Evolutionary conservation across 2,888 invertebrate genomes (phyloP), one percentile per base, ranked within the genome.

Genomic region (Cataglyphis cursor): DNA sequence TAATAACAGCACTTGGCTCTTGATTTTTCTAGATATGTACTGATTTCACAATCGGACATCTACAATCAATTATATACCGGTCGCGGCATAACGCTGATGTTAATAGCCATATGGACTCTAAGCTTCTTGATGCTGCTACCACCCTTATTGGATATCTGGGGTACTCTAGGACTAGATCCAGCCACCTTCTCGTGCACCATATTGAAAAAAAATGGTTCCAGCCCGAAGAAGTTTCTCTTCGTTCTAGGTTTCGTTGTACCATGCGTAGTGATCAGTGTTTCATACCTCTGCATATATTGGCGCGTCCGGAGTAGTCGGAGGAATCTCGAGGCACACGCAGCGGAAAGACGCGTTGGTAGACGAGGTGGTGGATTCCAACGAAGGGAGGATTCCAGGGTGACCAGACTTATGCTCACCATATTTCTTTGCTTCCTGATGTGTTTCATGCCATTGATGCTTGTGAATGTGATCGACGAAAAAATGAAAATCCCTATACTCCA

Each of bases 171-270:
- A 0, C 95, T 98, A 54, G 97, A 98, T 90, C 95, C 96, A 41
- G 96, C 96, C 28, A 98, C 98, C 1, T 98, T 98, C 94, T 98
- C 98, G 0, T 99, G 99, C 95, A 99, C 98, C 31, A 98, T 98
- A 90, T 95, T 98, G 70, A 96, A 96, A 86, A 97, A 97, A 92
- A 96, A 97, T 92, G 97, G 97, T 59, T 96, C 95, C 87, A 98
- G 98, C 0, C 98, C 98, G 3, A 98, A 98, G 95, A 98, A 98
- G 94, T 96, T 97, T 81, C 96, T 98, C 0, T 98, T 98, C 95
- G 95, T 97, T 21, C 96, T 98, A 90, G 98, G 98, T 1, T 98
- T 98, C 93, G 96, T 97, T 9, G 95, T 98, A 35, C 99, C 99
- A 0, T 98, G 98, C 92, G 94, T 97, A 35, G 97, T 98, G 57